These are phyloP conservation scores for Meda fulgida DNA, from an alignment of 2,797 vertebrate genomes.

Conservation along the genomic window DNA sequence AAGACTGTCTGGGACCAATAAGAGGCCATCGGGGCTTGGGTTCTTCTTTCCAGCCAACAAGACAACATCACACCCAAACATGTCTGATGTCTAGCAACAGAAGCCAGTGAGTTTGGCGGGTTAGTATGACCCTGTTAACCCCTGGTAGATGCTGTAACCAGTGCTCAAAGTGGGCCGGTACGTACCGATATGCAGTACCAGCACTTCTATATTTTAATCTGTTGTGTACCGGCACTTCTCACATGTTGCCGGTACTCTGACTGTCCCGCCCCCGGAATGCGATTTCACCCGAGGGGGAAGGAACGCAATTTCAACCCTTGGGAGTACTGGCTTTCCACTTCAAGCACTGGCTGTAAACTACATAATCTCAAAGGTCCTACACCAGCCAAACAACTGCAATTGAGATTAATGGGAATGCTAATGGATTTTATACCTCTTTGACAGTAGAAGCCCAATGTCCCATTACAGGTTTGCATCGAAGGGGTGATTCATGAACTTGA, in stretches of 20 bases:
- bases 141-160: not conserved
- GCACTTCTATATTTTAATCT: not conserved
- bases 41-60: constrained; percentile 7
- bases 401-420: not conserved
- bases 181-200: not conserved
- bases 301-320: not conserved
- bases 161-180: not conserved
- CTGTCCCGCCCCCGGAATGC: not conserved
- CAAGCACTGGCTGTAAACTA: not conserved
- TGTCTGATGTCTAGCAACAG: constrained; percentile 13
- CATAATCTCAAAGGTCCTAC: not conserved
- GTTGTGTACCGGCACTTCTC: not conserved
- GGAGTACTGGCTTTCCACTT: not conserved
- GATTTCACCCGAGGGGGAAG: not conserved
- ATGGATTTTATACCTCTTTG: not conserved
- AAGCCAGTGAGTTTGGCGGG: not conserved
- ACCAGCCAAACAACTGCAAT: not conserved
- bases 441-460: not conserved
- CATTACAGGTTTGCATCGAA: too few relatives aligned
- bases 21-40: not conserved
- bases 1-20: constrained; percentile 29
- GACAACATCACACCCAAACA: constrained; percentile 20
- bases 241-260: not conserved
- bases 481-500: not conserved
- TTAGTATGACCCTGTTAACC: not conserved